Conservation (phyloP, 2,113 vertebrate genomes). For the Symphodus melops region DNA sequence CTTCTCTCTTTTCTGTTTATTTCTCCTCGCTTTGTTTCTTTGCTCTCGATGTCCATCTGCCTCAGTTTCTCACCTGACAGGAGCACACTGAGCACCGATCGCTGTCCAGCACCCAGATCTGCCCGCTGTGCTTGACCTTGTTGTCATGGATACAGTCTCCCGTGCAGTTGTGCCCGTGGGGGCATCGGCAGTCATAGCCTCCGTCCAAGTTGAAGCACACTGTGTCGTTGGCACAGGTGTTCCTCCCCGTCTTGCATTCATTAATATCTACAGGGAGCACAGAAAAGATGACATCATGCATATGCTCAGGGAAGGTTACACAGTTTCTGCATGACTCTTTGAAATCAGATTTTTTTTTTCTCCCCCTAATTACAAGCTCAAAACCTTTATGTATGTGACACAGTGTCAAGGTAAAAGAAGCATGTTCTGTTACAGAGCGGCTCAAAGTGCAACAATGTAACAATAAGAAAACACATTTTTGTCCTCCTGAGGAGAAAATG, state of each 20-base stretch:
- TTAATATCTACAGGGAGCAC: conserved; percentile 89
- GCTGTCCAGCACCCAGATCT: conserved; percentile 98
- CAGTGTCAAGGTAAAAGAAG: neutral
- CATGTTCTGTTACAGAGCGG: neutral
- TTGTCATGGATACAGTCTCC: conserved; percentile 95
- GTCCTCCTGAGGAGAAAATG: neutral
- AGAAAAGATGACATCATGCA: conserved; percentile 44
- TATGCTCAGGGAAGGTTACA: conserved; percentile 34
- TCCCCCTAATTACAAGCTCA: neutral
- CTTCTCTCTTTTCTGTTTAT: neutral
- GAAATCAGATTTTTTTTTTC: neutral
- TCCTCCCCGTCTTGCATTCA: conserved; percentile 94
- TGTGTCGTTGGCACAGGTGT: conserved; percentile 97
- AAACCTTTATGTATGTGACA: neutral
- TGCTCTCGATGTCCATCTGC: neutral
- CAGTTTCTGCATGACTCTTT: neutral
- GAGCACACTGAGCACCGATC: conserved; percentile 98
- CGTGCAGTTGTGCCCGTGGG: conserved; percentile 96
- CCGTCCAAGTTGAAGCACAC: conserved; percentile 99
- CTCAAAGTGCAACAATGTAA: neutral
- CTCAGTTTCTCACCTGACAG: conserved; percentile 86
- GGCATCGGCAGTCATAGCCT: conserved; percentile 97
- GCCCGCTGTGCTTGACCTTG: conserved; percentile 95
- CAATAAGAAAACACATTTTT: neutral
- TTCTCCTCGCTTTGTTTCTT: neutral